Percentiles rank a stretch among this genome's conserved stretches.
Conservation (phyloP, 2,113 vertebrate genomes). For the Morone saxatilis region DNA sequence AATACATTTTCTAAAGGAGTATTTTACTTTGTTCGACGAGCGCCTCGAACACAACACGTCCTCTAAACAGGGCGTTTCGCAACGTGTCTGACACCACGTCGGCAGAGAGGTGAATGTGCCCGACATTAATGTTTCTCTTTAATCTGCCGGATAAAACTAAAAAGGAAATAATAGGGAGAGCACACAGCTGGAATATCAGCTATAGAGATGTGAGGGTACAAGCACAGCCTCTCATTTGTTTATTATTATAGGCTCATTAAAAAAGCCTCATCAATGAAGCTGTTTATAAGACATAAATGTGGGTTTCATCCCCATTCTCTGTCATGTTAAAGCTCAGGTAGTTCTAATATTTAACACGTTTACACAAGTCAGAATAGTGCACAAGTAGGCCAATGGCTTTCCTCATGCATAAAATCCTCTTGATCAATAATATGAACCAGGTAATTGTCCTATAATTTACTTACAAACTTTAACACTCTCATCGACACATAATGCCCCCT, state of each 20-base stretch:
- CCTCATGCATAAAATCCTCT: background rate
- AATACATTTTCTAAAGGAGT: background rate
- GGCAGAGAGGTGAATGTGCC: slow-evolving; percentile 40
- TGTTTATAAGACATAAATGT: background rate
- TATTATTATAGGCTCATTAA: background rate
- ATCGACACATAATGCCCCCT: background rate
- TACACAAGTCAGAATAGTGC: background rate
- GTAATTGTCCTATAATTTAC: background rate
- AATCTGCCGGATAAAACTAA: background rate
- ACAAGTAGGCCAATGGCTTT: background rate
- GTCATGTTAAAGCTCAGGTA: background rate
- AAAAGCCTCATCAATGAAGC: background rate
- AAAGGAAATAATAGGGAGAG: background rate
- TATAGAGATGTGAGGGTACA: background rate
- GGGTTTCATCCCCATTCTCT: background rate
- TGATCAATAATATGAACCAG: background rate
- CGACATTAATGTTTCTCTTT: background rate
- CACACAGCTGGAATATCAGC: background rate
- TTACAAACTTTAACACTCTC: background rate
- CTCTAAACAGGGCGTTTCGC: slow-evolving; percentile 59
- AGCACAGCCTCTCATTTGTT: background rate
- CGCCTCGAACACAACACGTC: slow-evolving; percentile 45
- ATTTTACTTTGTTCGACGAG: slow-evolving; percentile 26
- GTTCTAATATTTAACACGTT: background rate
- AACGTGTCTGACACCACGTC: slow-evolving; percentile 75